Conservation (phyloP, 2,888 invertebrate genomes). For the Crocallis elinguaria region DNA sequence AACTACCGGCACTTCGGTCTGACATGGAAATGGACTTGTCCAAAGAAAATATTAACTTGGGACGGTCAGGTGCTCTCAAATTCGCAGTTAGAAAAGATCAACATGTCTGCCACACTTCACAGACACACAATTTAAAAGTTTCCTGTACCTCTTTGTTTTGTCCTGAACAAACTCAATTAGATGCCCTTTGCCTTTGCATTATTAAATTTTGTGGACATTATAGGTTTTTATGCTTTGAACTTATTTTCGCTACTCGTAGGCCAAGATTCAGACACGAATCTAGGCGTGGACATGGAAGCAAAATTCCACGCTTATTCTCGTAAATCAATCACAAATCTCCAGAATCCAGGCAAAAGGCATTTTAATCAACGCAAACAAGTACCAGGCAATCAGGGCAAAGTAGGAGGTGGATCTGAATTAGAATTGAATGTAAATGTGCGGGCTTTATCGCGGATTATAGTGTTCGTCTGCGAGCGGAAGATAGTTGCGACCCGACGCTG, state of each 20-base stretch:
- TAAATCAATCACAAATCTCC: slow-evolving; percentile 30
- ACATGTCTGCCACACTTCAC: slow-evolving; percentile 83
- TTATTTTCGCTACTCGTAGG: too few species aligned
- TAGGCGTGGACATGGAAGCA: too few species aligned
- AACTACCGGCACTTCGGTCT: slow-evolving; percentile 33
- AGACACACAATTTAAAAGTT: slow-evolving; percentile 84
- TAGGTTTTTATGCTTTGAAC: slow-evolving; percentile 2
- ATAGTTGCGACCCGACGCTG: slow-evolving; percentile 73
- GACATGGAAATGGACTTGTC: slow-evolving; percentile 44
- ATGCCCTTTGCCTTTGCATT: slow-evolving; percentile 76
- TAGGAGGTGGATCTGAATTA: slow-evolving; percentile 78
- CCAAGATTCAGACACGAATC: too few species aligned
- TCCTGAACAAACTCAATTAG: slow-evolving; percentile 85
- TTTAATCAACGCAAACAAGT: slow-evolving; percentile 79
- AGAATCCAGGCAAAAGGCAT: slow-evolving; percentile 54
- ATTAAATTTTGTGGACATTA: slow-evolving; percentile 63
- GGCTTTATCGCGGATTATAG: slow-evolving; percentile 86
- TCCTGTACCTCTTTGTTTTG: slow-evolving; percentile 79
- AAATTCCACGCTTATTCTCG: too few species aligned
- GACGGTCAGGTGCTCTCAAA: slow-evolving; percentile 59
- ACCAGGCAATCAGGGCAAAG: slow-evolving; percentile 78
- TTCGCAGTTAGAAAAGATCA: slow-evolving; percentile 73
- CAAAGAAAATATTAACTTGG: slow-evolving; percentile 78
- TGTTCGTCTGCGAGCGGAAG: slow-evolving; percentile 81
- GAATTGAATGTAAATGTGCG: slow-evolving; percentile 86